Base-by-base conservation (phyloP, 2,113 vertebrate species). In the Nothocercus julius region DNA sequence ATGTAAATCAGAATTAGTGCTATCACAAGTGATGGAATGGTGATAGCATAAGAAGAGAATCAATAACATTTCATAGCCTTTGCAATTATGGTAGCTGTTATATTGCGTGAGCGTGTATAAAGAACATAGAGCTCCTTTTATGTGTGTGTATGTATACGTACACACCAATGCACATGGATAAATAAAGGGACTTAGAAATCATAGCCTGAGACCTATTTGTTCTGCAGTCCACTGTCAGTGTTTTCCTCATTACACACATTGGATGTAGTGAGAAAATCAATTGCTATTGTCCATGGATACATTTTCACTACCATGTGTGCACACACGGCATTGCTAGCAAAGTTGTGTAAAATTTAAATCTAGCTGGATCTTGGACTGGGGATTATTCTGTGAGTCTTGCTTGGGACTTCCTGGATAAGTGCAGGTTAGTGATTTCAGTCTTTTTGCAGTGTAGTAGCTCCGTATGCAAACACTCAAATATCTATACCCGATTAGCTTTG, bases 41-140 rank as follows among this genome's bases (percentile, higher is more conserved):
- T 5, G 36, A 21, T 25, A 38, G 32, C 19, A 19, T 3, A 47
- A 75, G 82, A 25, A 27, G 0, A 1, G 27, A 62, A 22, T 42
- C 25, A 22, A 51, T 49, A n/a, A 83, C 34, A 32, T 78, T 42
- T 53, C 11, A 2, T 4, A 27, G 74, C 4, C 32, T n/a, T 28
- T 53, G 51, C 21, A 27, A 19, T 64, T n/a, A 49, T 44, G 12
- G 40, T 56, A 51, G 62, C 45, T 76, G 51, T 79, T 62, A 2
- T 0, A 3, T 5, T 47, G 53, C 5, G 0, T 40, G 38, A 22
- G 14, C 7, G 6, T 30, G 21, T 8, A 1, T 11, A n/a, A 47
- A 82, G 32, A 25, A 82, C 59, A 38, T 0, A 44, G n/a, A 72
- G 27, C 58, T 76, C 63, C 22, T 66, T 72, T 30, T 53, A 19